Evolutionary conservation across 2,888 invertebrate genomes (phyloP), one percentile per base, ranked within the genome.

Genomic region (Lochmaea capreae): DNA sequence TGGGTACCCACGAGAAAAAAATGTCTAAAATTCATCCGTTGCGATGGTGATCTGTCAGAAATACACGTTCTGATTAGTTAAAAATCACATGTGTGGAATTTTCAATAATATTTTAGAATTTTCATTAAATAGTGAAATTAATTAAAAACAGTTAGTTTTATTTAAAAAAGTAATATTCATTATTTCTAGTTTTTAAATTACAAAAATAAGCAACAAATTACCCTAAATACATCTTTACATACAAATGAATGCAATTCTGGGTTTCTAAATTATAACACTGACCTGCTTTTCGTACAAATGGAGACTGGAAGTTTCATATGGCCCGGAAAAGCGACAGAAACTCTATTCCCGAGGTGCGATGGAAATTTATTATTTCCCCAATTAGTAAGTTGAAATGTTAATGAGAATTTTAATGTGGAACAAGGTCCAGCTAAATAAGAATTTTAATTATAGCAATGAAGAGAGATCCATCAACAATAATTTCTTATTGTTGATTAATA

Each of bases 291-390:
- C 62, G 14, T 46, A 57, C 42, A 67, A 62, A 72, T 67, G 72
- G 54, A 72, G 59, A 63, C 67, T 62, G 18, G 67, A 16, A 70
- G 67, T 71, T 70, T 73, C 73, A 70, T 73, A 75, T 70, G 72
- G 57, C 52, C 49, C 58, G 59, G n/a, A 57, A 61, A 61, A 49
- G 70, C 72, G 72, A 72, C 67, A 72, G 61, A 61, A 67, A 59
- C 73, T 52, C 69, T 68, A 65, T 65, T 65, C 46, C 67, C 67
- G 71, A 67, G 67, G 46, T 69, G 71, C 73, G 77, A 79, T 78
- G 78, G 71, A 75, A 74, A 78, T 79, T 79, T 78, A 79, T 78
- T 75, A 74, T 77, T 70, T 73, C 76, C 71, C 71, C 76, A 79
- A 79, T 79, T 79, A 79, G 74, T 67, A 70, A 72, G 67, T 58